Conservation (phyloP, 2,888 invertebrate species). For the Amiota minor region DNA sequence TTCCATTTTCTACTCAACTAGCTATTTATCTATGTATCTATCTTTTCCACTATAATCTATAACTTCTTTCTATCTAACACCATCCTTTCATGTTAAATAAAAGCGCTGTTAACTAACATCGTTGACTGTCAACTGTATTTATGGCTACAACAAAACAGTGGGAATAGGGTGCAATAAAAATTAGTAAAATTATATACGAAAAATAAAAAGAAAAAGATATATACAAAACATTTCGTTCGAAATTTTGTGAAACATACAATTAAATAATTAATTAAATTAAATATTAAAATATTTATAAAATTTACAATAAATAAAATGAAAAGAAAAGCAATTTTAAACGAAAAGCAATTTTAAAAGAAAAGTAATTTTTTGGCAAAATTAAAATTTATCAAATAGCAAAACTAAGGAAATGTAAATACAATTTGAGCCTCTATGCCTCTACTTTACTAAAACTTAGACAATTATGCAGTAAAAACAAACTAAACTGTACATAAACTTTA, state of each 20-base stretch:
- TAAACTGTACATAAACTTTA: conserved; percentile 13
- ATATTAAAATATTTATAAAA: conserved; percentile 28
- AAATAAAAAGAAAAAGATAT: not conserved
- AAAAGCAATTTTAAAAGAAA: conserved; percentile 17
- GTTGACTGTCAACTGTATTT: conserved; percentile 15
- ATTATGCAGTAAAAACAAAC: not conserved
- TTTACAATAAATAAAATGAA: conserved; percentile 26
- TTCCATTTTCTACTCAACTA: no score
- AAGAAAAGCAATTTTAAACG: conserved; percentile 23
- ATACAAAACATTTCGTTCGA: conserved; percentile 22
- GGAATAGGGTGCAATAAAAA: conserved; percentile 62
- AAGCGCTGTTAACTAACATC: not conserved
- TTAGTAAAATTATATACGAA: conserved; percentile 2
- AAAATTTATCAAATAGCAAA: conserved; percentile 19
- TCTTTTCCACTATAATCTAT: no score
- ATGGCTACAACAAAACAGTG: conserved; percentile 48
- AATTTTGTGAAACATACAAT: conserved; percentile 32
- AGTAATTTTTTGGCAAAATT: conserved; percentile 20
- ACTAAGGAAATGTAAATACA: conserved; percentile 23
- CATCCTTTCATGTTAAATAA: not conserved
- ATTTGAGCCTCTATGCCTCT: conserved; percentile 22
- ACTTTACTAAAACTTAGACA: conserved; percentile 21
- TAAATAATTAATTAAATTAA: conserved; percentile 40
- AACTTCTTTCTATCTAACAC: no score
- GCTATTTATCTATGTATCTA: no score